phyloP scores from a whole-genome alignment of 2,113 vertebrate genomes.

The Conger conger region DNA sequence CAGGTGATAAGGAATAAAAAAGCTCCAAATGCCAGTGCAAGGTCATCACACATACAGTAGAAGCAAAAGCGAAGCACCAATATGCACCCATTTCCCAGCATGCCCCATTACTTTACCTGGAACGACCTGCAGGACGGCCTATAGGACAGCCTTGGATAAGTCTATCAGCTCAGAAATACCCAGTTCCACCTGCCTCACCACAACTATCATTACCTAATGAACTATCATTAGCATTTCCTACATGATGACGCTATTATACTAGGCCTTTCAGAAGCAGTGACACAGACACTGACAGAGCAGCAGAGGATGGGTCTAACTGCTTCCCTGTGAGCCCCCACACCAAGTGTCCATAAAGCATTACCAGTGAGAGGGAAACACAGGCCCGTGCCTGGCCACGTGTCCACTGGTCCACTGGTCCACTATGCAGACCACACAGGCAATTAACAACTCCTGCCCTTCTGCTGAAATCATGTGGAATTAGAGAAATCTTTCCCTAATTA shows the following conservation, averaged over 20 bases:
- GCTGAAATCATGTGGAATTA: not conserved
- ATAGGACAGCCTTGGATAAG: too few relatives aligned
- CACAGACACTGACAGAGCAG: too few relatives aligned
- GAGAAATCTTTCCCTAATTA: not conserved
- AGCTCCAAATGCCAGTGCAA: not conserved
- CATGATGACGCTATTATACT: too few relatives aligned
- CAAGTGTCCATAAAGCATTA: not conserved
- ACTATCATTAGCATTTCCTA: not conserved
- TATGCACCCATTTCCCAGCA: too few relatives aligned
- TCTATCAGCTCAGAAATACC: not conserved
- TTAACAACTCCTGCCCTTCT: not conserved
- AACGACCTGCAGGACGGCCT: not conserved
- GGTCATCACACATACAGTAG: not conserved
- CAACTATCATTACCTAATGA: too few relatives aligned
- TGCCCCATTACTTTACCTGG: not conserved
- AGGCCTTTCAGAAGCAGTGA: too few relatives aligned
- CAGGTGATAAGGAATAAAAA: not conserved
- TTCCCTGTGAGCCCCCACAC: too few relatives aligned
- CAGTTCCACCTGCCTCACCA: slow-evolving; percentile 10
- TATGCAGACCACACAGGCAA: too few relatives aligned
- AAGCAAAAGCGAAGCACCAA: not conserved
- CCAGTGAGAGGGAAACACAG: not conserved
- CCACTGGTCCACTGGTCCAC: too few relatives aligned
- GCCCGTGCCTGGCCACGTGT: too few relatives aligned
- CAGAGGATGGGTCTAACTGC: too few relatives aligned